Evolutionary conservation across 2,888 invertebrate genomes (phyloP), one percentile per base, ranked within the genome.

Genomic region (Parelbella ahira): DNA sequence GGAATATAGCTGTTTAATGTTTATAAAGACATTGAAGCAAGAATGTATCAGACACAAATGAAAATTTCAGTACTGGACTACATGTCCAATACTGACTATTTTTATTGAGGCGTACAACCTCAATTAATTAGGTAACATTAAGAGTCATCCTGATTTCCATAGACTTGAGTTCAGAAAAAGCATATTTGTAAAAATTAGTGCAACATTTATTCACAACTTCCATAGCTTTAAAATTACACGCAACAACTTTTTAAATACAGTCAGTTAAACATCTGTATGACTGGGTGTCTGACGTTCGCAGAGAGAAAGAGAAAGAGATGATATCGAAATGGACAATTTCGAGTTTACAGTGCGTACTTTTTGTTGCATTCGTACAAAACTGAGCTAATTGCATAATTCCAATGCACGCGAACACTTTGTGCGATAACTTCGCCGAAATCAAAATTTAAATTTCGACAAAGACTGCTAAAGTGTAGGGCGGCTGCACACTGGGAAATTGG

Each of bases 391-490:
- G 33, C 41, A 41, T 33, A 33, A 41, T 41, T 41, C 6, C 41
- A 13, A 41, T 41, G 41, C 41, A 33, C 33, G 27, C 30, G 27
- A 27, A 20, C 24, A 7, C 18, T n/a, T 23, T 23, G 4, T 20
- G 10, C 27, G 33, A 24, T 34, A 47, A 37, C 24, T 43, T 27
- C 63, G 25, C 9, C 24, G 67, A 73, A 72, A 63, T 63, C 62
- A 61, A 70, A 71, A 68, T 57, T 57, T 61, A 51, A 60, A 62
- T 62, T 63, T 56, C 49, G 53, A 64, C 68, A 75, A 72, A 56
- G 52, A 62, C 66, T 58, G 54, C 51, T 43, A 27, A 38, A 29
- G 19, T 33, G 7, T 33, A 33, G 33, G 41, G 41, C 20, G 4
- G 27, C 13, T 7, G 13, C 15, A 41, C 15, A 41, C 33, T 15